Evolutionary conservation across 2,797 vertebrate genomes (phyloP), one percentile per base, ranked within the genome.

Genomic region (Chiloscyllium punctatum): DNA sequence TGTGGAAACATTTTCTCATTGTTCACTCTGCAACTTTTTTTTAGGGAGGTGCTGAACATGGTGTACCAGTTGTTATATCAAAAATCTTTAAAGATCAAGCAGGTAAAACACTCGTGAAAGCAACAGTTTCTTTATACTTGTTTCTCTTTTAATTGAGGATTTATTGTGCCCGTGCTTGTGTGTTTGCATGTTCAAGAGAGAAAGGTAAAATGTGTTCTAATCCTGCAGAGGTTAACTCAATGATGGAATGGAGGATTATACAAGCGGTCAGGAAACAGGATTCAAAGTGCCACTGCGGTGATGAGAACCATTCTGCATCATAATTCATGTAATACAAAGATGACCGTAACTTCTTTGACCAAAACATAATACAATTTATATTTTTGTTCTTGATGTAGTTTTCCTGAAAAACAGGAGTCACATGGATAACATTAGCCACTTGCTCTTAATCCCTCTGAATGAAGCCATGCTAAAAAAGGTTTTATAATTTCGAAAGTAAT

Each of bases 71-170:
- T 96, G 98, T 99, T 97, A 98, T 99, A 97, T 99, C 99, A 94
- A 99, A 99, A 98, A 98, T 99, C 97, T 98, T 99, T 97, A 99
- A 98, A 98, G 98, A 98, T 97, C 99, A 98, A 98, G 98, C 98
- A 98, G 99, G 99, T 99, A 98, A 99, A 98, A 95, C 68, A 21
- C 18, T 13, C 15, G 23, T 82, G 27, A 37, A 86, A 16, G 42
- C 15, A 18, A 68, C 48, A 30, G 11, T 33, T 77, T 72, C 13
- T 51, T 95, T 30, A 13, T 23, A 30, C 7, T 62, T 74, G 37
- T 42, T 23, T 51, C 25, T 87, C 48, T 53, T 74, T 94, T 94
- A 1, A 18, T 51, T 92, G 9, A 92, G 57, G 33, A 5, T 16
- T 62, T 13, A 62, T 91, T 91, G 8, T 66, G 13, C 23, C 33